Base-by-base conservation (phyloP, 2,113 vertebrate genomes). In the Ciconia maguari region DNA sequence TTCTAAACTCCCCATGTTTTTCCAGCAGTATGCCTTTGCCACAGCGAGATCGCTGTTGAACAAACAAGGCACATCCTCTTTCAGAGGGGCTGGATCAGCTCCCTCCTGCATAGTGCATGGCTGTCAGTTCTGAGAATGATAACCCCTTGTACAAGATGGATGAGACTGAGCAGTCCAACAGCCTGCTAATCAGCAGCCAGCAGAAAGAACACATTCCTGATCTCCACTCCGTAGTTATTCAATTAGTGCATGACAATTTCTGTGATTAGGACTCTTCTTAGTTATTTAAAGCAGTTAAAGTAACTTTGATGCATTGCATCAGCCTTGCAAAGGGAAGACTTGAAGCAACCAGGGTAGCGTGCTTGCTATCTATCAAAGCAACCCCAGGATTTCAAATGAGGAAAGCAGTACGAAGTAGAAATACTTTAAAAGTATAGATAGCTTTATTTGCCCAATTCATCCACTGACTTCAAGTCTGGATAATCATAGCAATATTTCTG, bases 281-380 rank as follows among this genome's bases (percentile, higher is more conserved):
- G 78, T 87, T 90, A 87, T 92, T 95, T 89, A 84, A 76, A 94
- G 95, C 49, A 48, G 70, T 90, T 96, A 94, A 91, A 93, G 87
- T 78, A 90, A 90, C 70, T 95, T 89, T 92, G 72, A 92, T 84
- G 92, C 36, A 88, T 21, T 79, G 84, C 74, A 93, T 44, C 92
- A 89, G 89, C 84, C 24, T 83, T 70, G 74, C 85, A 92, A 77
- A 94, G 75, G 70, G 41, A 92, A 96, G 42, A 49, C 64, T 62
- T 69, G 71, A 86, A 92, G 71, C 30, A 90, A 51, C 14, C 26
- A 5, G n/a, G 36, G 29, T 58, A 79, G 24, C 16, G 21, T 61
- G 44, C 57, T 55, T 3, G 1, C n/a, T 54, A 38, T n/a, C 60
- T 66, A 71, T 89, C 49, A 95, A 79, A 94, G 41, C 27, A 79